A percentile compares a stretch with the other conserved stretches of the same genome.
phyloP scores from a whole-genome alignment of 2,888 invertebrate genomes.

The Tenthredo amoena region DNA sequence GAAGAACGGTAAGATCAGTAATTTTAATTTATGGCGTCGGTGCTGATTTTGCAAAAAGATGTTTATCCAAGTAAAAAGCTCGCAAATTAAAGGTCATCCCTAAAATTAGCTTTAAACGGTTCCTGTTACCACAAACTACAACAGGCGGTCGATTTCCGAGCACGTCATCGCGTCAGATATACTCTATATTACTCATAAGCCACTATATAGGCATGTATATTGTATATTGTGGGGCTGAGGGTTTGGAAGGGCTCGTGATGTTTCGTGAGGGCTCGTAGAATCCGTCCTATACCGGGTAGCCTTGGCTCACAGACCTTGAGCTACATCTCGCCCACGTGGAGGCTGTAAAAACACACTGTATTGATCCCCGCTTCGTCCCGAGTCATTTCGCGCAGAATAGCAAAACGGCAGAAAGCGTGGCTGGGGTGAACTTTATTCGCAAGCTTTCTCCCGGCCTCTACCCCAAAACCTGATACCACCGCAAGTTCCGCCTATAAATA shows the following conservation, averaged over 20 bases:
- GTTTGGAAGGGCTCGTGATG: neutral
- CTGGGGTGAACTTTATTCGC: neutral
- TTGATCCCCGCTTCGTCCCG: conserved; percentile 50
- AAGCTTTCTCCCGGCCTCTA: neutral
- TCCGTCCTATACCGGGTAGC: conserved; percentile 1
- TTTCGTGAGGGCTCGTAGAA: conserved; percentile 1
- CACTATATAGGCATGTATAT: neutral
- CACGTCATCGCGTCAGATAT: conserved; percentile 11
- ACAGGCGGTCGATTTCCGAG: conserved; percentile 13
- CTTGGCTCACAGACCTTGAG: conserved; percentile 57
- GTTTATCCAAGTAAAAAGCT: neutral
- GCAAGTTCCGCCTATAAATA: neutral
- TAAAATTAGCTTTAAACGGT: neutral
- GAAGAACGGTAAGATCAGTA: no score
- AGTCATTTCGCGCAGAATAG: neutral
- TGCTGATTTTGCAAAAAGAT: neutral
- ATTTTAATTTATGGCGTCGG: no score
- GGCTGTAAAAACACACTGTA: conserved; percentile 52
- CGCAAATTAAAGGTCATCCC: conserved; percentile 11
- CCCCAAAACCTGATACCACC: neutral
- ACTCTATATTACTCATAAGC: neutral
- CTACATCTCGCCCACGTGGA: conserved; percentile 55
- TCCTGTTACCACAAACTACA: neutral
- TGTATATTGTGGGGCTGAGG: neutral
- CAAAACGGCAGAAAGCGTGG: neutral